phyloP scores from a whole-genome alignment of 2,797 vertebrate species.

The Periparus ater region DNA sequence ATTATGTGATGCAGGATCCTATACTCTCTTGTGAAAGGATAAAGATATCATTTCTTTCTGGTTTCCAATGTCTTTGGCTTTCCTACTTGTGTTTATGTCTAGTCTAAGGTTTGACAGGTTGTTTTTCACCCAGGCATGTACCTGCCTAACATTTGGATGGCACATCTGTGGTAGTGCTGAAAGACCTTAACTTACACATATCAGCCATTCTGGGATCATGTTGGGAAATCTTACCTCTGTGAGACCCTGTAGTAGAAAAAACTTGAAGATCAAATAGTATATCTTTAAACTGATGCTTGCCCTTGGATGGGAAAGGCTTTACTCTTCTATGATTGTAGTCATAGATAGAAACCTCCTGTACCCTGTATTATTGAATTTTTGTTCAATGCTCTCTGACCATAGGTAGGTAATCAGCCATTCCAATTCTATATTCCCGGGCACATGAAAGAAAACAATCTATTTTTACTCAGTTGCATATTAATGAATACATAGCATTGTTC shows the following conservation, averaged over 20 bases:
- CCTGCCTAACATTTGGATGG: not conserved
- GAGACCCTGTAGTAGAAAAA: not conserved
- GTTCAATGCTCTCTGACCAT: not conserved
- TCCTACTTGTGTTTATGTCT: not conserved
- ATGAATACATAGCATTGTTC: not conserved
- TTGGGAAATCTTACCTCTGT: not conserved
- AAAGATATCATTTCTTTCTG: not conserved
- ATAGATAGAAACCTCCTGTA: not conserved
- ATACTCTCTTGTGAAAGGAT: not conserved
- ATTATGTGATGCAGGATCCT: not conserved
- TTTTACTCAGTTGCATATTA: not conserved
- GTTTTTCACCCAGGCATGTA: not conserved
- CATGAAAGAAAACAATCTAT: not conserved
- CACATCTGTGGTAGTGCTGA: not conserved
- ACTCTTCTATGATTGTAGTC: not conserved
- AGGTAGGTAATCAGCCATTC: not conserved
- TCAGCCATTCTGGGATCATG: not conserved
- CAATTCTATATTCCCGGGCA: not conserved
- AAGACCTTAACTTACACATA: not conserved
- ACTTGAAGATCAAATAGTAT: not conserved
- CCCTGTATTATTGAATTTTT: not conserved
- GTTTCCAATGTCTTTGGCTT: not conserved
- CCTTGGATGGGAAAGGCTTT: not conserved
- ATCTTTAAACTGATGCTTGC: not conserved
- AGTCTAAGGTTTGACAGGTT: not conserved